These are phyloP conservation scores for Nymphicus hollandicus DNA, from an alignment of 2,113 vertebrate genomes.

Conservation along the genomic window DNA sequence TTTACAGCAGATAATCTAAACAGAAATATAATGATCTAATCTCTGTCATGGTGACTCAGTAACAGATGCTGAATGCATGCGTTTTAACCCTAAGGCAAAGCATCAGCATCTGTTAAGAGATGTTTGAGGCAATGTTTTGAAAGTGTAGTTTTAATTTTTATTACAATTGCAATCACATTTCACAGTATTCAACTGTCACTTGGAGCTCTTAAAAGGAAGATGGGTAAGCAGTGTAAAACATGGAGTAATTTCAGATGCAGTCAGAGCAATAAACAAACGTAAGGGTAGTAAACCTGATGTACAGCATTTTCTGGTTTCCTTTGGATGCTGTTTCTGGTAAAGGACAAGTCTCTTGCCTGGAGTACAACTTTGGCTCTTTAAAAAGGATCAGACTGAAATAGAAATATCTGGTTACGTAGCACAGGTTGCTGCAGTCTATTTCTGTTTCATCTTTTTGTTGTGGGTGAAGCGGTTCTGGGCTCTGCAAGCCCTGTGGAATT, in stretches of 20 bases:
- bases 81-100: not conserved
- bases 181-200: not conserved
- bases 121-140: not conserved
- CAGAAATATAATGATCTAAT: constrained; percentile 51
- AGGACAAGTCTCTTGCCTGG: not conserved
- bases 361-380: not conserved
- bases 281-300: not conserved
- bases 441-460: not conserved
- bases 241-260: not conserved
- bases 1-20: constrained; percentile 55
- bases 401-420: not conserved
- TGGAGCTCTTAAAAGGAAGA: not conserved
- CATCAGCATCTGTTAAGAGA: not conserved
- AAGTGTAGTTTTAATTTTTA: not conserved
- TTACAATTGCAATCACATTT: not conserved
- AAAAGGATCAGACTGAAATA: not conserved
- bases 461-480: not conserved
- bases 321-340: not conserved
- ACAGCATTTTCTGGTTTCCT: not conserved
- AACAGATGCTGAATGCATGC: not conserved
- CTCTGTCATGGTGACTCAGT: constrained; percentile 23
- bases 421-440: not conserved
- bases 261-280: not conserved
- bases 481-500: not conserved
- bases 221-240: not conserved